Percentiles rank a stretch among this genome's conserved stretches.
Evolutionary conservation across 2,113 vertebrate genomes (phyloP).

Genomic region (Macquaria ambigua): DNA sequence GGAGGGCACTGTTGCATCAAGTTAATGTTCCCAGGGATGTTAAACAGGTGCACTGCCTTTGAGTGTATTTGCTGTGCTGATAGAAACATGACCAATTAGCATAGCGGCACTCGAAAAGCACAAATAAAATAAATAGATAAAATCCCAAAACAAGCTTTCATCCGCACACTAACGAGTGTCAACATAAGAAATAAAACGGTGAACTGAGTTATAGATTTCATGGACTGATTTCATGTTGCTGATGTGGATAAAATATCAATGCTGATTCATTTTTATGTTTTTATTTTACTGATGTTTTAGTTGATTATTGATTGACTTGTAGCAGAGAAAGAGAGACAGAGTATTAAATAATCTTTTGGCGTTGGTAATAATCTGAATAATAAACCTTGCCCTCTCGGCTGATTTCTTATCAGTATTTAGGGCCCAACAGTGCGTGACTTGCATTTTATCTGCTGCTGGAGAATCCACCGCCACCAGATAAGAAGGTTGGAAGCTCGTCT

Average conservation of each 20-base stretch:
- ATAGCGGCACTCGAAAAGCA: background rate
- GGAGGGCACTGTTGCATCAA: slow-evolving; percentile 24
- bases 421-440: slow-evolving; percentile 36
- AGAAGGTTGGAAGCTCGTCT: background rate
- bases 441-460: slow-evolving; percentile 34
- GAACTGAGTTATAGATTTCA: background rate
- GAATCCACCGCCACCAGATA: slow-evolving; percentile 32
- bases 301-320: slow-evolving; percentile 16
- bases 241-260: slow-evolving; percentile 1
- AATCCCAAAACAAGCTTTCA: background rate
- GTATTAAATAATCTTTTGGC: slow-evolving; percentile 5
- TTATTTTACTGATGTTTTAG: background rate
- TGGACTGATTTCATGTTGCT: background rate
- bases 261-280: background rate
- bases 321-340: background rate
- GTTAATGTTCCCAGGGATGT: background rate
- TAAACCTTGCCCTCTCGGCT: slow-evolving; percentile 33
- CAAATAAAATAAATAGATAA: background rate
- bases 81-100: background rate
- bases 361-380: slow-evolving; percentile 38
- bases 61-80: background rate
- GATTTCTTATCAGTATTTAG: slow-evolving; percentile 71
- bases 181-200: background rate
- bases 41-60: background rate
- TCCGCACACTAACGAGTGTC: background rate